These are phyloP conservation scores for Erannis defoliaria DNA, from an alignment of 2,888 invertebrate genomes.

Conservation along the genomic window DNA sequence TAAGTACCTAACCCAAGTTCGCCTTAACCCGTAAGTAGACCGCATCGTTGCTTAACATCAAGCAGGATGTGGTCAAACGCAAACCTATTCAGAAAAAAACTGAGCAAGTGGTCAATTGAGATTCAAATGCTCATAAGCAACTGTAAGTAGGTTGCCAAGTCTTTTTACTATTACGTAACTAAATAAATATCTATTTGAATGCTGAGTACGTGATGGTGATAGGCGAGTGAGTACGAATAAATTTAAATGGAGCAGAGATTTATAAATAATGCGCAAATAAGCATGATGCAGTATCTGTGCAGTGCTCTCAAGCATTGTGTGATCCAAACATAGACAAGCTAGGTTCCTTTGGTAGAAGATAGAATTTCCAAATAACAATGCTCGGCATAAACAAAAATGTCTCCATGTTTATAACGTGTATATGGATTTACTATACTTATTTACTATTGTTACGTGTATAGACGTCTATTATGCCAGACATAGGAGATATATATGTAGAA, in stretches of 20 bases:
- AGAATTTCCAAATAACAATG: too few species aligned
- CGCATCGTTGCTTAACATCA: too few species aligned
- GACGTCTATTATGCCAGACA: conserved; percentile 11
- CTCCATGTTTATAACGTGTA: too few species aligned
- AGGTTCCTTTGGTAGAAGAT: too few species aligned
- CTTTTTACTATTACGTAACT: background rate
- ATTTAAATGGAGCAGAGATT: background rate
- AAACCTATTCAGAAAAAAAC: too few species aligned
- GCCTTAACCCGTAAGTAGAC: too few species aligned
- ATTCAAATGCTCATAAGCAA: conserved; percentile 1
- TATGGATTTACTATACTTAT: too few species aligned
- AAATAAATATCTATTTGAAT: background rate
- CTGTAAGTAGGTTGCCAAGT: conserved; percentile 6
- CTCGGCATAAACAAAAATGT: too few species aligned
- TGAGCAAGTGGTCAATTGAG: background rate
- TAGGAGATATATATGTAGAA: conserved; percentile 13
- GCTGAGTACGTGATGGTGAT: background rate
- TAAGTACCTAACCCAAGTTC: too few species aligned
- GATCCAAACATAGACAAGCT: too few species aligned
- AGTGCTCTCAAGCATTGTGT: background rate
- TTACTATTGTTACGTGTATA: background rate
- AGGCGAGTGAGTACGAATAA: background rate
- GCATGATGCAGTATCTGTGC: background rate
- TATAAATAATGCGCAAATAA: background rate
- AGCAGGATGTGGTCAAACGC: too few species aligned